Base-by-base conservation (phyloP, 2,888 invertebrate genomes). In the Lamellibrachia columna region DNA sequence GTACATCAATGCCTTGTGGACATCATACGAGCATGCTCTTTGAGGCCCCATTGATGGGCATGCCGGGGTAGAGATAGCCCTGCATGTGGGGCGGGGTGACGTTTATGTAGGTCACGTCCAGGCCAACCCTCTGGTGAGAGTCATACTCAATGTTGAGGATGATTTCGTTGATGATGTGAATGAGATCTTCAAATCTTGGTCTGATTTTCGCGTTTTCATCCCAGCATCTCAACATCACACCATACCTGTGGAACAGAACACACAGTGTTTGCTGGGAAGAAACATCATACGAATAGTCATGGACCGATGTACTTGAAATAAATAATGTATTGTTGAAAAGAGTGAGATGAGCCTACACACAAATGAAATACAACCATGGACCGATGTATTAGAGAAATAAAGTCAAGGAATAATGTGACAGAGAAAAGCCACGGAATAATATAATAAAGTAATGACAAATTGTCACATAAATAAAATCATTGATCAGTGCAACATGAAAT, bases 141-240 rank as follows among this genome's bases (percentile, higher is more conserved):
- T 90, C 90, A 28, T 53, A n/a, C 91, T 93, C 93, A 90, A 93
- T 93, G 53, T 92, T 92, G 40, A 91, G 60, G 28, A 94, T 94
- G 58, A 94, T 93, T n/a, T 90, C 92, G 52, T 92, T 91, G 22
- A 94, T 93, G 40, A 90, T 90, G 53, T 91, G 90, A 53, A 93
- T 93, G 90, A 94, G 92, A 52, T 94, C 93, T 15, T 91, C 92
- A 90, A 94, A 94, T 9, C 94, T 90, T 2, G 94, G 94, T 28
- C 94, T 92, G 52, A 60, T 58, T 22, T 91, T 90, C 90, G 94
- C 91, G 28, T 94, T 93, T 9, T 75, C 75, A 60, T 94, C 91
- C 94, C 94, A 94, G 90, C 94, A 94, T 92, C 93, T 90, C 91
- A 93, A 92, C 94, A 94, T 94, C 52, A 94, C 90, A 53, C 58